Conservation (phyloP, 2,888 invertebrate genomes). For the Acanthosepion pharaonis region DNA sequence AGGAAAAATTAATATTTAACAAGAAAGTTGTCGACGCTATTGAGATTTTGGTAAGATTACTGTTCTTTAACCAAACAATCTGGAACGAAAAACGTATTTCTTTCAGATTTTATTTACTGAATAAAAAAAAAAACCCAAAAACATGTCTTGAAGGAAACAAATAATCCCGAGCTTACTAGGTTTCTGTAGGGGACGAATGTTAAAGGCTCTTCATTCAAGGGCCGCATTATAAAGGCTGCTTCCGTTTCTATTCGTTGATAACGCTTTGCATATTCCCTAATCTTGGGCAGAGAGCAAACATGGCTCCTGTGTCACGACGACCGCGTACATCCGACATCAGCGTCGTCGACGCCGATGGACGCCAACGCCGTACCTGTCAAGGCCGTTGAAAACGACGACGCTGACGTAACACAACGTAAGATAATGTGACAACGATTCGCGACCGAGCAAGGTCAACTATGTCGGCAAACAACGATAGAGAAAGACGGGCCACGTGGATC, state of each 20-base stretch:
- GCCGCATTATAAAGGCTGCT: neutral
- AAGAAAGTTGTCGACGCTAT: too few relatives aligned
- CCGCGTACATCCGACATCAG: neutral
- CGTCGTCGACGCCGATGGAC: neutral
- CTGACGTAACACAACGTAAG: neutral
- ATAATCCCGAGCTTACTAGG: neutral
- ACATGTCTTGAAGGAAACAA: neutral
- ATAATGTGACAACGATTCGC: slow-evolving; percentile 5
- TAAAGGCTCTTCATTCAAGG: neutral
- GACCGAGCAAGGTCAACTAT: neutral
- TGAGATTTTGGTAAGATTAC: too few relatives aligned
- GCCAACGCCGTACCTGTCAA: slow-evolving; percentile 18
- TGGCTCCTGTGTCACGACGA: neutral
- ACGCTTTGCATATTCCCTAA: neutral
- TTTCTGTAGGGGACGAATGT: neutral
- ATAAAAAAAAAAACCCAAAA: too few relatives aligned
- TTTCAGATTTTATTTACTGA: too few relatives aligned
- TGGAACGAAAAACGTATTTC: too few relatives aligned
- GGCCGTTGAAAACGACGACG: neutral
- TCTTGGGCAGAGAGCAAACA: neutral
- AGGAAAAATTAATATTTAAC: too few relatives aligned
- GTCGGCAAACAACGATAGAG: neutral
- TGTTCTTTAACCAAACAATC: too few relatives aligned
- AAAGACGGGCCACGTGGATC: neutral
- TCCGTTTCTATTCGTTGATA: neutral